Base-by-base conservation (phyloP, 2,797 vertebrate species). In the Coendou prehensilis region DNA sequence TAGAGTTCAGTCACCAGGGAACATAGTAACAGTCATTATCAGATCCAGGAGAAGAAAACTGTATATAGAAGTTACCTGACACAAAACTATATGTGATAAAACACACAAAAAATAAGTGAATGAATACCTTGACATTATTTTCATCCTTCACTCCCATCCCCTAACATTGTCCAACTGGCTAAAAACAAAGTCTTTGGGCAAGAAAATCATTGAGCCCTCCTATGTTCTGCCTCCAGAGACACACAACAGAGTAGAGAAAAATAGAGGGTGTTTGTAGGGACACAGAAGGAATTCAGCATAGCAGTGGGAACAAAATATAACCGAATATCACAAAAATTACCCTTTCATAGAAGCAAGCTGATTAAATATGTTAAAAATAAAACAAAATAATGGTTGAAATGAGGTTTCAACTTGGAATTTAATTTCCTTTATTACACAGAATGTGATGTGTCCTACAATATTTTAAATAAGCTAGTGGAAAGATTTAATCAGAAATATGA, bases 401-500 rank as follows among this genome's bases (percentile, higher is more conserved):
- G 45, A 93, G 26, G 30, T 88, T 94, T 97, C 79, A 76, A n/a
- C 23, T 90, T 96, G 30, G 23, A 76, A 33, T 14, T 92, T 91
- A 52, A 86, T 83, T 96, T 96, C 63, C 52, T 94, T 91, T 79
- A 37, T 90, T 41, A 79, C 61, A 80, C 8, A 88, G 82, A 76
- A 79, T 90, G 45, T 90, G 54, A 69, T 87, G 9, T 85, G 45
- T 89, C 63, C 84, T n/a, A 64, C 28, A 93, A 67, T 14, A 93
- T 95, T 95, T 95, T 18, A 96, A 94, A 85, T 93, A 96, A 90
- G 69, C 78, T 61, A 63, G 64, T 79, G 14, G 28, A 47, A 91
- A 88, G 57, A 2, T 90, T 97, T 94, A 96, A 95, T 95, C 56
- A 75, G 56, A 97, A 96, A 96, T 92, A 86, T 63, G 73, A 97